These are phyloP conservation scores for Rapana venosa DNA, from an alignment of 2,888 invertebrate genomes.

Conservation along the genomic window DNA sequence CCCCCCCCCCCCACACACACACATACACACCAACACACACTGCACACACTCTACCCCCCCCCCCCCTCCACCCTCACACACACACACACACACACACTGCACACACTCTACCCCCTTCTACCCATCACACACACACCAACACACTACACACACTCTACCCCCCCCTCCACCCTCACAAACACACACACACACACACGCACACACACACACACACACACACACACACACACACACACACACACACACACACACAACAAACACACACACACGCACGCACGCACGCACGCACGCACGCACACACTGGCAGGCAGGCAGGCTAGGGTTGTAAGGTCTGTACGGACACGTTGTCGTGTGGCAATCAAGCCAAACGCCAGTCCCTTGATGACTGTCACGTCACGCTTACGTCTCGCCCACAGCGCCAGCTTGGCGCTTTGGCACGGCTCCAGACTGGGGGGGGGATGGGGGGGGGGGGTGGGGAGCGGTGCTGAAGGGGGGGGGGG, in stretches of 20 bases:
- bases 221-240: not conserved
- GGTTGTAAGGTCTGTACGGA: not conserved
- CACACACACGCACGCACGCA: slow-evolving; percentile 4
- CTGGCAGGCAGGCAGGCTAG: not conserved
- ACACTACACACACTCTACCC: not conserved
- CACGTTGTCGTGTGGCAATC: not conserved
- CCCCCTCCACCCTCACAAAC: not conserved
- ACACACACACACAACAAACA: not conserved
- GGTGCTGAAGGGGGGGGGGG: not conserved
- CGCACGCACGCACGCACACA: not conserved
- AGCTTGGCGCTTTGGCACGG: too few relatives aligned
- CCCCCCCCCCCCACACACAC: too few relatives aligned
- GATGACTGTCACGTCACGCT: too few relatives aligned
- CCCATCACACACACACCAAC: slow-evolving; percentile 2
- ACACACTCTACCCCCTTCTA: too few relatives aligned
- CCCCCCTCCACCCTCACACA: not conserved
- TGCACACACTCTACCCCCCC: not conserved
- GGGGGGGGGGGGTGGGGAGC: too few relatives aligned
- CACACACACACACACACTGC: not conserved
- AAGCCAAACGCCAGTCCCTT: not conserved
- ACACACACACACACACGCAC: not conserved
- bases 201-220: not conserved
- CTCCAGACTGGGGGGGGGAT: too few relatives aligned
- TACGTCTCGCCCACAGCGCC: too few relatives aligned
- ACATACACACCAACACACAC: too few relatives aligned